Evolutionary conservation across 2,888 invertebrate species (phyloP).

Genomic region (Ferrisia virgata): DNA sequence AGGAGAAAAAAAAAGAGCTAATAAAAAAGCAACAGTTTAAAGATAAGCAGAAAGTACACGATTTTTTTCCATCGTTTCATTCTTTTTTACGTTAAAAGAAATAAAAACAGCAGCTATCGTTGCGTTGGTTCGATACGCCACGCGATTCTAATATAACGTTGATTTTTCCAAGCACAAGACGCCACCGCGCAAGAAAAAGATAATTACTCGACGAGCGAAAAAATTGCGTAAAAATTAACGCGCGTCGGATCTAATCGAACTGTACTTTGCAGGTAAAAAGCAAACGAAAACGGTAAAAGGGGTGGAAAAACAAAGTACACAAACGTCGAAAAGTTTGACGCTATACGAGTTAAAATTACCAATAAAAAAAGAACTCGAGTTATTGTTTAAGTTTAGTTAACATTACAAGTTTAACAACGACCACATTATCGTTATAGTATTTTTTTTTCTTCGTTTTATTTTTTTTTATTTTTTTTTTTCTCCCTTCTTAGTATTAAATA

Average conservation of each 20-base stretch:
- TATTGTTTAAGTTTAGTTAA: conserved; percentile 28
- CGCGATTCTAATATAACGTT: background rate
- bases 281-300: background rate
- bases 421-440: conserved; percentile 15
- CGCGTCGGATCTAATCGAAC: background rate
- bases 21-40: background rate
- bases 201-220: background rate
- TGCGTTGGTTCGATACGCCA: background rate
- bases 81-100: background rate
- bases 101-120: background rate
- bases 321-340: conserved; percentile 9
- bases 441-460: background rate
- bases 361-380: conserved; percentile 23
- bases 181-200: background rate
- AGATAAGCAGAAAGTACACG: background rate
- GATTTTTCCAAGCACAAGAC: background rate
- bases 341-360: conserved; percentile 13
- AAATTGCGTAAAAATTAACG: background rate
- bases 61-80: background rate
- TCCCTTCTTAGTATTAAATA: conserved; percentile 13
- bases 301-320: background rate
- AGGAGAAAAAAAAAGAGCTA: background rate
- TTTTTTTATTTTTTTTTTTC: background rate
- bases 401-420: conserved; percentile 26
- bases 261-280: background rate